Base-by-base conservation (phyloP, 2,797 vertebrate genomes). In the Microchirus variegatus region DNA sequence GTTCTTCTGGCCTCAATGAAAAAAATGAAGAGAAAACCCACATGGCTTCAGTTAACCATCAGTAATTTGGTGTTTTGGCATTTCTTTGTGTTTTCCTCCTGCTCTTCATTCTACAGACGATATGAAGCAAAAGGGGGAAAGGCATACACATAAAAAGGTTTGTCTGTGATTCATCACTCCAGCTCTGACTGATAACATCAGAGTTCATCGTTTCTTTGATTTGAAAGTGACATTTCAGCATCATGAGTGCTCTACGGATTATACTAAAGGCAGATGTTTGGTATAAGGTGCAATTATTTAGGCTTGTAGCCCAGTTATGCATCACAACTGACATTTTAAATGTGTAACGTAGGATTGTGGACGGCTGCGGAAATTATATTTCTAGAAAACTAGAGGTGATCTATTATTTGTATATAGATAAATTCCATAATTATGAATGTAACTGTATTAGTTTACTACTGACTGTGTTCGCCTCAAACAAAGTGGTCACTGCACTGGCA, bases 51-150 rank as follows among this genome's bases (percentile, higher is more conserved):
- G 69, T 81, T 83, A 63, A 63, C 63, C 48, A 38, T 41, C 70
- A 72, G 49, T 63, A 38, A 71, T 64, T 48, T 74, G 65, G 40
- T 75, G 54, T 46, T 61, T 62, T 79, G 69, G 69, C 78, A 63
- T 77, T 41, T 43, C 38, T 38, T 53, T 70, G 37, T 62, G 41
- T 59, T 75, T 70, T 75, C 56, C n/a, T 73, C 18, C 58, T 53
- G 57, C 42, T 74, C n/a, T 38, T 63, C 19, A 51, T 53, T 71
- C 52, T 46, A 54, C 43, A 56, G 18, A 14, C 17, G 45, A 61
- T 67, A 43, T 55, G 16, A 59, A 63, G 68, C 22, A 67, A 70
- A 38, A 5, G n/a, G 15, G 38, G 13, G 10, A 41, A 55, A 56
- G 9, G 38, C 40, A 53, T 4, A 50, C 49, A 66, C 8, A 64